These are phyloP conservation scores for Calonectris borealis DNA, from an alignment of 2,113 vertebrate species.

Conservation along the genomic window DNA sequence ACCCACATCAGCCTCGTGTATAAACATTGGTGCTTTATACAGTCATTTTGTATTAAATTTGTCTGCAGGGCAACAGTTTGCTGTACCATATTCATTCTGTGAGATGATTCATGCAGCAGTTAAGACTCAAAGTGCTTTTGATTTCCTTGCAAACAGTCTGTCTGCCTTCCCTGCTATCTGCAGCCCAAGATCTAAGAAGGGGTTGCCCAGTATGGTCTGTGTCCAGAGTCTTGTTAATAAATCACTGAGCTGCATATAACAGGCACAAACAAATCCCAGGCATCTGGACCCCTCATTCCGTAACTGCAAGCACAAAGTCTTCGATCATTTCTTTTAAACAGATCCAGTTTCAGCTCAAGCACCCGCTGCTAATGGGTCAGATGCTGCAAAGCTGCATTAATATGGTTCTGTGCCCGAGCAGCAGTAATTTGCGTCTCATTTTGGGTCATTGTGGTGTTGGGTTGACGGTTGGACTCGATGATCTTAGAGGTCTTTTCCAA, in stretches of 20 bases:
- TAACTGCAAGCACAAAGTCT: background rate
- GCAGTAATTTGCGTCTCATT: background rate
- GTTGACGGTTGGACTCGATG: too few relatives aligned
- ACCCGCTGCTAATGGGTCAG: background rate
- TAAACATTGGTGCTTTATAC: conserved; percentile 44
- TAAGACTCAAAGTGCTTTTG: conserved; percentile 42
- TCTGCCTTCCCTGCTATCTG: conserved; percentile 10
- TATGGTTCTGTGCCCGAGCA: background rate
- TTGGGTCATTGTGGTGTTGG: background rate
- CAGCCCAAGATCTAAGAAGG: background rate
- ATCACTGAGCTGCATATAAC: background rate
- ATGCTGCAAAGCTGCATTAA: background rate
- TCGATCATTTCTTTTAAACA: background rate
- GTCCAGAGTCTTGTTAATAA: conserved; percentile 13
- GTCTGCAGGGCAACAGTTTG: conserved; percentile 48
- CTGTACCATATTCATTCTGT: conserved; percentile 2
- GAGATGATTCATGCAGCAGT: conserved; percentile 53
- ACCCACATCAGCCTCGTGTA: background rate
- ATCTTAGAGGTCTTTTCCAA: too few relatives aligned
- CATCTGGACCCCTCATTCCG: background rate
- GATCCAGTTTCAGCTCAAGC: background rate
- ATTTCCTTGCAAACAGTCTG: conserved; percentile 32
- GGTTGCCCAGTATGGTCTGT: background rate
- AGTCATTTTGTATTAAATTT: conserved; percentile 42
- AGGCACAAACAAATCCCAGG: conserved; percentile 24